Conservation (phyloP, 2,113 vertebrate genomes). For the Emydura subglobosa region DNA sequence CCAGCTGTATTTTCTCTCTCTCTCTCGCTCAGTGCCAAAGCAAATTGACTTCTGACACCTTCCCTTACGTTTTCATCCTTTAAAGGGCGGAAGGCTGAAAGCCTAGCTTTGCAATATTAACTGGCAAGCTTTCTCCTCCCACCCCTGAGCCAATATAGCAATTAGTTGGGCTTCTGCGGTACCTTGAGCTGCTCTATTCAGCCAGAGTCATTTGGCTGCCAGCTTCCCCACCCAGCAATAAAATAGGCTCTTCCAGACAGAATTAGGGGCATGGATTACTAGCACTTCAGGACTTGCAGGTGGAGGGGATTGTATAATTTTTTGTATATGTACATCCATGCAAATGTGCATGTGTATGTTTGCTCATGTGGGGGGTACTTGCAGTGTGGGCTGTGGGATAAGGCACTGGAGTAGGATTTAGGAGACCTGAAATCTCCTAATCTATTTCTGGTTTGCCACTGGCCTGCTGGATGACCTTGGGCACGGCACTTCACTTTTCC, state of each 20-base stretch:
- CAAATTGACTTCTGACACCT: conserved; percentile 65
- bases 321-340: background rate
- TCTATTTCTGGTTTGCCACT: background rate
- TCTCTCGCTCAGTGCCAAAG: conserved; percentile 38
- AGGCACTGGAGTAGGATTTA: accelerated
- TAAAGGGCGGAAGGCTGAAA: conserved; percentile 48
- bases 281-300: background rate
- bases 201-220: background rate
- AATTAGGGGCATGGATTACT: background rate
- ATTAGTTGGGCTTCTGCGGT: background rate
- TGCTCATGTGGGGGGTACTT: accelerated
- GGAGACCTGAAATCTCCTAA: background rate
- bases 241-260: background rate
- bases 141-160: background rate
- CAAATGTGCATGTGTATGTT: accelerated
- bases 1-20: conserved; percentile 18
- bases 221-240: background rate
- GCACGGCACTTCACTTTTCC: no score
- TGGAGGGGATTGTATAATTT: background rate
- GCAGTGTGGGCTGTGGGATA: background rate
- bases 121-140: background rate
- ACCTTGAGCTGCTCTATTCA: background rate
- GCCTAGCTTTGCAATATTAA: accelerated
- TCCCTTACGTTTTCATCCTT: conserved; percentile 39
- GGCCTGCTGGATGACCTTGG: background rate